phyloP scores from a whole-genome alignment of 2,113 vertebrate species.

The Tragulus kanchil region DNA sequence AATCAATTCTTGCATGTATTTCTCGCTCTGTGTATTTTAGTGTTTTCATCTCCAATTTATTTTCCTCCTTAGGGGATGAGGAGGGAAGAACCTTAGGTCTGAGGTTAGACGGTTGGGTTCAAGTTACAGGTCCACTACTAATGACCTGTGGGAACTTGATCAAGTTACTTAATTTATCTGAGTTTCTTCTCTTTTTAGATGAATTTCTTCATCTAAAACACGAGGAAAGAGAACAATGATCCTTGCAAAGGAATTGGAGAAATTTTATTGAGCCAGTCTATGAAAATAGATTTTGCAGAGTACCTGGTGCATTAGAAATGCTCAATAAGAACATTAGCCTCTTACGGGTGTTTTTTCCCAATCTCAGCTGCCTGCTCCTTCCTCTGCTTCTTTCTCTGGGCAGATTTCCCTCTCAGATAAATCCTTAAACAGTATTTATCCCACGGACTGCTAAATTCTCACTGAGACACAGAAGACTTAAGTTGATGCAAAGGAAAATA shows the following conservation, averaged over 20 bases:
- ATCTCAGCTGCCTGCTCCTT: background rate
- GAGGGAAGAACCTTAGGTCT: background rate
- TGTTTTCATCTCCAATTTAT: background rate
- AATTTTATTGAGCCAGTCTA: background rate
- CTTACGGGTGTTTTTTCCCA: background rate
- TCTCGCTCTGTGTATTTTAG: background rate
- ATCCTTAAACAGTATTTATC: background rate
- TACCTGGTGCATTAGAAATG: background rate
- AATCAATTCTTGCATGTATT: background rate
- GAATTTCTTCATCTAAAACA: background rate
- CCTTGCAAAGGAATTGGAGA: background rate
- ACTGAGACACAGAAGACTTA: background rate
- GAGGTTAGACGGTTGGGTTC: background rate
- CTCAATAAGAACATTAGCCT: background rate
- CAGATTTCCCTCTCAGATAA: background rate
- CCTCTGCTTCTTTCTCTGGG: background rate
- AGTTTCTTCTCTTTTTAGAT: background rate
- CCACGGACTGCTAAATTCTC: background rate
- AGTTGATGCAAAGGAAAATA: background rate
- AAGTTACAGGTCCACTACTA: background rate
- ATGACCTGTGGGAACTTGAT: background rate
- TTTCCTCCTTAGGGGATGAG: background rate
- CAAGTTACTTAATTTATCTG: background rate
- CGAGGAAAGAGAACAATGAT: background rate
- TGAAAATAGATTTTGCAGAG: background rate